Evolutionary conservation across 2,888 invertebrate species (phyloP), one percentile per base, ranked within the genome.

Genomic region (Smittia aterrima): DNA sequence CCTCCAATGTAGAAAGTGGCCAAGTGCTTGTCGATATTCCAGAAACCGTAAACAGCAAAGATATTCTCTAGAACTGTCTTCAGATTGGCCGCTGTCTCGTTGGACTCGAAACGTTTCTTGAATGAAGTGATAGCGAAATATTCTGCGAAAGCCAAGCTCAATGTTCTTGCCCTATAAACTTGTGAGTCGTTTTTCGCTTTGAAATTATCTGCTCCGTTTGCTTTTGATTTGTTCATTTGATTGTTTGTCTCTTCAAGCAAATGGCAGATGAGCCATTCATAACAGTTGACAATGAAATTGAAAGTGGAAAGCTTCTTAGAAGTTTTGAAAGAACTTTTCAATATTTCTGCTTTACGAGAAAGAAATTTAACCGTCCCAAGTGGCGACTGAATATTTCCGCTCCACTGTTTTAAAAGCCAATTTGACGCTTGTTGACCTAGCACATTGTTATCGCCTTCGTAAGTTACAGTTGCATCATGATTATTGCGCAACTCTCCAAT

Each of bases 401-500:
- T 84, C 87, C 88, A 90, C 80, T 91, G 91, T 0, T 90, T 83
- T 66, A 92, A 80, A 74, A 96, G 83, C 90, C 93, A 96, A 83
- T 95, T 96, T 79, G 92, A 92, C 0, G 93, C 90, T 82, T 96
- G 96, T 79, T 96, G 96, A 0, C 92, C 87, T 1, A 97, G 85
- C 22, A 96, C 95, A 82, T 93, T 95, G 84, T 96, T 96, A 83
- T 96, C 96, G 0, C 96, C 96, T 81, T 96, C 96, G 82, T 95
- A 95, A 0, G 96, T 96, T 74, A 93, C 92, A 53, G 92, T 91
- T 0, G 96, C 92, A 82, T 97, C 97, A 82, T 94, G 92, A 82
- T 93, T 92, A 79, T 89, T 89, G 9, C 95, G 86, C 75, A 97
- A 85, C 76, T 92, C 91, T 40, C 95, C 95, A 24, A 97, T 84